Evolutionary conservation across 2,113 vertebrate species (phyloP).

Genomic region (Nansenia antarctica): DNA sequence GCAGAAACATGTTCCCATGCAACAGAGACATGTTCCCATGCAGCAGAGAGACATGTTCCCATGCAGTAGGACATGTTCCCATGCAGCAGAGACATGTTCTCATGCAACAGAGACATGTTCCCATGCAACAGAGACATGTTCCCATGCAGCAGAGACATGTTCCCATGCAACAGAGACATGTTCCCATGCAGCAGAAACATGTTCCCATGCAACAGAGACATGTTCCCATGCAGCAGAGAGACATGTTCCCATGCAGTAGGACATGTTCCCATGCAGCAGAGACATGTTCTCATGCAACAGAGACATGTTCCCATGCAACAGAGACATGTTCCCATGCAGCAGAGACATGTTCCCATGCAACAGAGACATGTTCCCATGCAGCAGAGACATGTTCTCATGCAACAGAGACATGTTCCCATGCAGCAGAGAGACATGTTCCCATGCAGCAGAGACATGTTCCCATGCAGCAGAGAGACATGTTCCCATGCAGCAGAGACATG

Average conservation of each 20-base stretch:
- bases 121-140: conserved; percentile 31
- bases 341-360: conserved; percentile 31
- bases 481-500: conserved; percentile 28
- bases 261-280: conserved; percentile 27
- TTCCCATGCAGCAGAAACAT: conserved; percentile 24
- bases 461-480: conserved; percentile 29
- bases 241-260: conserved; percentile 30
- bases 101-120: conserved; percentile 31
- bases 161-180: conserved; percentile 28
- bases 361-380: conserved; percentile 31
- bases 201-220: conserved; percentile 28
- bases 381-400: conserved; percentile 32
- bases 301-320: conserved; percentile 31
- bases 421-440: conserved; percentile 30
- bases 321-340: conserved; percentile 31
- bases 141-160: conserved; percentile 29
- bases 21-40: conserved; percentile 31
- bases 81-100: conserved; percentile 31
- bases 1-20: conserved; percentile 30
- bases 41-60: conserved; percentile 30
- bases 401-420: conserved; percentile 31
- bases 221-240: conserved; percentile 24
- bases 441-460: conserved; percentile 31
- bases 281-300: conserved; percentile 30
- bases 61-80: conserved; percentile 26